Evolutionary conservation across 2,113 vertebrate species (phyloP), one percentile per base, ranked within the genome.

Genomic region (Sus scrofa): DNA sequence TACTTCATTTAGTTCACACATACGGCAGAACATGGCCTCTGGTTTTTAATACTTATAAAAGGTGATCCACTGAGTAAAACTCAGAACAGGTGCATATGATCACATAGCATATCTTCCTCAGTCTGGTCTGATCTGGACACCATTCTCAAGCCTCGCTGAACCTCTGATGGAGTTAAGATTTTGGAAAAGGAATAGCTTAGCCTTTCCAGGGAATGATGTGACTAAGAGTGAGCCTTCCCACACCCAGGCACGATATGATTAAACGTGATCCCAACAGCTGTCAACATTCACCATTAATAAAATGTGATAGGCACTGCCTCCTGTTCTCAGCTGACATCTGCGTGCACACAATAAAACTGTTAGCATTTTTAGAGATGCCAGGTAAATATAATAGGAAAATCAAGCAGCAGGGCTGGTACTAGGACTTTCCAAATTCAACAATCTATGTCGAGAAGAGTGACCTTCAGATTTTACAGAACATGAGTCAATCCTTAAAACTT

Each of bases 401-500:
- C 65, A 54, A 32, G 13, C 0, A 3, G 2, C 0, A 15, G 20
- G 18, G 11, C 22, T 78, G 32, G 16, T 60, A 11, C 15, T 30
- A 37, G 27, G 44, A 65, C 30, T 75, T 91, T 79, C 70, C 44
- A 87, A 63, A 79, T 58, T 84, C 91, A 83, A 15, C 65, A 10
- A 60, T 97, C 75, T 86, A 18, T 65, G 88, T 94, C 54, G 67
- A 71, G n/a, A 83, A 62, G 30, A 56, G 27, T 87, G 68, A 92
- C 62, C 93, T 96, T 88, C 91, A 93, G 39, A 65, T 81, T 78
- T 84, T 84, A 68, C 18, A 20, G 12, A 74, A 58, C 15, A 4
- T 93, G 70, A 84, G 27, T 81, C 71, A 81, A 19, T 90, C 89
- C 67, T 84, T 84, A 87, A 39, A 92, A 65, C 22, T 65, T 78